phyloP scores from a whole-genome alignment of 2,888 invertebrate genomes.

The Nomada ferruginata region DNA sequence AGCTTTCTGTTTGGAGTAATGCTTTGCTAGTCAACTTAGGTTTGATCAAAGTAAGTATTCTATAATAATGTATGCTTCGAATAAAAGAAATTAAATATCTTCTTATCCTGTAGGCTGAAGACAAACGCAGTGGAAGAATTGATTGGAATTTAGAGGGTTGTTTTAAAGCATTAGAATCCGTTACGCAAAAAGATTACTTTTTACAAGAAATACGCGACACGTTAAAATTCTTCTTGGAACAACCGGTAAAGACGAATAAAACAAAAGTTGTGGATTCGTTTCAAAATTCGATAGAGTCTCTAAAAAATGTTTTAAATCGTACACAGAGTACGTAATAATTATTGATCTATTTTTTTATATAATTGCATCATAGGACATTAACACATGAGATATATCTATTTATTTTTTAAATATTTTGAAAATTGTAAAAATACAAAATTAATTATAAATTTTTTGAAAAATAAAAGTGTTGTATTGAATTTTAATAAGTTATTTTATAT shows the following conservation, averaged over 20 bases:
- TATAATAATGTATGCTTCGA: not conserved
- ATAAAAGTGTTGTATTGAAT: conserved; percentile 37
- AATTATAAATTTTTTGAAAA: conserved; percentile 35
- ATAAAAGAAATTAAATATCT: conserved; percentile 9
- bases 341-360: conserved; percentile 6
- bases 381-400: conserved; percentile 52
- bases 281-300: conserved; percentile 77
- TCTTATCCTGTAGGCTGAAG: conserved; percentile 87
- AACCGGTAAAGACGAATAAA: conserved; percentile 79
- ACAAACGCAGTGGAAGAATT: conserved; percentile 87
- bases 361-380: conserved; percentile 36
- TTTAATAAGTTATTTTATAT: conserved; percentile 31
- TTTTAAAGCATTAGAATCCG: conserved; percentile 86
- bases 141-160: conserved; percentile 88
- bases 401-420: conserved; percentile 58
- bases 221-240: conserved; percentile 85
- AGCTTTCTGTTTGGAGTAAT: conserved; percentile 87
- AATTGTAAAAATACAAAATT: conserved; percentile 43
- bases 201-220: conserved; percentile 85
- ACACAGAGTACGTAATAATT: conserved; percentile 72
- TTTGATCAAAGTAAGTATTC: conserved; percentile 88
- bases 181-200: conserved; percentile 85
- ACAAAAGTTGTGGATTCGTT: conserved; percentile 76
- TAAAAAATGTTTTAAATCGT: conserved; percentile 75
- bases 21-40: conserved; percentile 88